Evolutionary conservation across 1,140 invertebrate species (phyloP).

Genomic region (Bombus confusus): DNA sequence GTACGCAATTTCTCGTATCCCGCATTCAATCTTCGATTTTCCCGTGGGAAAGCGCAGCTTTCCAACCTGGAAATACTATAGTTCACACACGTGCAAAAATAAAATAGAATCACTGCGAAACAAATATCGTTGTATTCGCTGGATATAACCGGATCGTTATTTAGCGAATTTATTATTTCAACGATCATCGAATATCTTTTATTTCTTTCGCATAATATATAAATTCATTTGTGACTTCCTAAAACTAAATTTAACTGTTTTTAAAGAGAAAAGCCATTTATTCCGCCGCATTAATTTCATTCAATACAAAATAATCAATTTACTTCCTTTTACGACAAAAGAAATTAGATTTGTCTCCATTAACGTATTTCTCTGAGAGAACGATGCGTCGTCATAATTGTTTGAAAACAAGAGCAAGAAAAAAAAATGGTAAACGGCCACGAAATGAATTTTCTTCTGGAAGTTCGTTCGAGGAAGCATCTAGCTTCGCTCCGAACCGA

Average conservation of each 20-base stretch:
- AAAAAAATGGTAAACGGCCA: too few relatives aligned
- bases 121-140: background rate
- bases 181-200: background rate
- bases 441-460: background rate
- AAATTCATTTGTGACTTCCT: background rate
- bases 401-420: background rate
- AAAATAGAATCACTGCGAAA: background rate
- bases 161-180: background rate
- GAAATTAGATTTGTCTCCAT: conserved; percentile 25
- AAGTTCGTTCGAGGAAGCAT: conserved; percentile 1
- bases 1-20: background rate
- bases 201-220: background rate
- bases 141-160: background rate
- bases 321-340: background rate
- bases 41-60: conserved; percentile 20
- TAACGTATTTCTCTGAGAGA: background rate
- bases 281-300: background rate
- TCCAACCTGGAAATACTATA: conserved; percentile 18
- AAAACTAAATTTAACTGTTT: background rate
- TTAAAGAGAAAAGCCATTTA: background rate
- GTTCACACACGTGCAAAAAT: background rate
- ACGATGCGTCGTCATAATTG: background rate
- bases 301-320: background rate
- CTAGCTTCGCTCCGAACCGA: background rate
- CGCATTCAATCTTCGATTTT: conserved; percentile 37